Evolutionary conservation across 1,140 invertebrate genomes (phyloP).

Genomic region (Calephelis virginiensis): DNA sequence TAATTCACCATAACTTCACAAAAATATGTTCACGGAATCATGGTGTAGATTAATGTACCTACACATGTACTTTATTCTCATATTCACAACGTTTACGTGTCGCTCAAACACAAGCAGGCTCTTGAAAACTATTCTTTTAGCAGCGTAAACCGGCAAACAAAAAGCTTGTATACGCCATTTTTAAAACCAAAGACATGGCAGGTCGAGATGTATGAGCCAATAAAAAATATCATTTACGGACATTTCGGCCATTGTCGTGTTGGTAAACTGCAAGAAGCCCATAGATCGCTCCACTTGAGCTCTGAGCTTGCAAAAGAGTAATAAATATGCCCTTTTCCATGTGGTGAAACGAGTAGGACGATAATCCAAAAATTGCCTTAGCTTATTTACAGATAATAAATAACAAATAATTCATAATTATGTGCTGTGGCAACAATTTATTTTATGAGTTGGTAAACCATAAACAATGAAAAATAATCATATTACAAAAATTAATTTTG

Average conservation of each 20-base stretch:
- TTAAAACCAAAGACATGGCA: slow-evolving; percentile 80
- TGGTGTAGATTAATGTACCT: slow-evolving; percentile 71
- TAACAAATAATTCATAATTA: slow-evolving; percentile 23
- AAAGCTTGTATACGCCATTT: slow-evolving; percentile 80
- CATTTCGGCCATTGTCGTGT: slow-evolving; percentile 78
- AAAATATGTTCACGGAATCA: slow-evolving; percentile 71
- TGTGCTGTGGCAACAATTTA: slow-evolving; percentile 54
- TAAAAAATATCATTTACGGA: slow-evolving; percentile 77
- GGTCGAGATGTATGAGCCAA: slow-evolving; percentile 74
- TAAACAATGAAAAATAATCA: neutral
- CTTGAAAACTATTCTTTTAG: slow-evolving; percentile 71
- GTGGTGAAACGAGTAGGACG: slow-evolving; percentile 72
- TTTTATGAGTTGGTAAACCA: neutral
- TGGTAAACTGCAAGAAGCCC: slow-evolving; percentile 77
- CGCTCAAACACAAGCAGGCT: slow-evolving; percentile 57
- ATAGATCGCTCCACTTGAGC: slow-evolving; percentile 76
- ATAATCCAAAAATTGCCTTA: slow-evolving; percentile 42
- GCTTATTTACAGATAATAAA: slow-evolving; percentile 29
- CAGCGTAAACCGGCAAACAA: slow-evolving; percentile 78
- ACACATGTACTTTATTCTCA: slow-evolving; percentile 78
- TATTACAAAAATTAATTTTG: neutral
- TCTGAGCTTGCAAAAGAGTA: slow-evolving; percentile 76
- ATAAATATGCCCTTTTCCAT: slow-evolving; percentile 74
- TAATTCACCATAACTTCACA: slow-evolving; percentile 77
- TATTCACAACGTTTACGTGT: slow-evolving; percentile 74